A percentile compares a stretch with the other conserved stretches of the same genome.
Evolutionary conservation across 2,888 invertebrate species (phyloP).

Genomic region (Euphydryas editha): DNA sequence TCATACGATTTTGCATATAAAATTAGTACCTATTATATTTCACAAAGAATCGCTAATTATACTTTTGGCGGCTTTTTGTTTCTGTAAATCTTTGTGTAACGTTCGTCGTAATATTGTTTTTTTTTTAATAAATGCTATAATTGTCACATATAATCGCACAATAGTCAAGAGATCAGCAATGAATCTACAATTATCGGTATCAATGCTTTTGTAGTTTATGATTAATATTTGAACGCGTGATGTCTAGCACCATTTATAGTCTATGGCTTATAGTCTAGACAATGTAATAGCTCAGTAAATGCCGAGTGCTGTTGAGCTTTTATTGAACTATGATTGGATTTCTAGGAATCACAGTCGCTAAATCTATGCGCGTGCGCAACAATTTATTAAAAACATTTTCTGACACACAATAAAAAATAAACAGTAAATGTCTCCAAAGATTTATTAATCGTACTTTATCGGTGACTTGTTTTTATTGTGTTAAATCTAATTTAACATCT

Average conservation of each 20-base stretch:
- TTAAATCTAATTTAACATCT: slow-evolving; percentile 66
- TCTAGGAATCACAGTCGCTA: slow-evolving; percentile 46
- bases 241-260: slow-evolving; percentile 18
- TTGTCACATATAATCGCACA: not conserved
- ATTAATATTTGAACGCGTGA: slow-evolving; percentile 12
- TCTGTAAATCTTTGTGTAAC: not conserved
- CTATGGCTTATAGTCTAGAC: slow-evolving; percentile 54
- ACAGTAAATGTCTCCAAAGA: slow-evolving; percentile 31
- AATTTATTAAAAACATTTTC: slow-evolving; percentile 39
- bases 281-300: slow-evolving; percentile 62
- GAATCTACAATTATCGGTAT: not conserved
- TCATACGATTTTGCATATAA: not conserved
- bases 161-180: not conserved
- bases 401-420: slow-evolving; percentile 15
- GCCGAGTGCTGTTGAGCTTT: slow-evolving; percentile 53
- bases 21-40: not conserved
- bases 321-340: slow-evolving; percentile 58
- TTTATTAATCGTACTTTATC: slow-evolving; percentile 41
- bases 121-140: not conserved
- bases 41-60: not conserved
- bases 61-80: not conserved
- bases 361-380: slow-evolving; percentile 3
- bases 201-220: not conserved
- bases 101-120: not conserved
- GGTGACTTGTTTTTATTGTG: slow-evolving; percentile 50